Evolutionary conservation across 2,888 invertebrate species (phyloP).

Genomic region (Dasysyrphus albostriatus): DNA sequence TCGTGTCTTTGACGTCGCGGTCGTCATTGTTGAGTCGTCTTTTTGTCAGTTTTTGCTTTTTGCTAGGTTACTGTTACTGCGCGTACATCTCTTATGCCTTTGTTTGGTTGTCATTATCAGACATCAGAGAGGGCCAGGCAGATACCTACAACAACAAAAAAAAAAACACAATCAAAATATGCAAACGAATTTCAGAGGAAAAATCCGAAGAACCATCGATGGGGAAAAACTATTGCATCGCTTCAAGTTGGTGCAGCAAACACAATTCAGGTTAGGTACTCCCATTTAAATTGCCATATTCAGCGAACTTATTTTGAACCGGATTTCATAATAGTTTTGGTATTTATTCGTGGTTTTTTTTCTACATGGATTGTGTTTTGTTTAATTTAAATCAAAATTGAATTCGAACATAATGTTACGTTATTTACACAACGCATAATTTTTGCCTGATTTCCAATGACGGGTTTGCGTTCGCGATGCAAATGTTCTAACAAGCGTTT

Average conservation of each 20-base stretch:
- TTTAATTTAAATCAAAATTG: too few species aligned
- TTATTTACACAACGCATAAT: too few species aligned
- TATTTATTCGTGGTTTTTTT: neutral
- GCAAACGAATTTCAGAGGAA: neutral
- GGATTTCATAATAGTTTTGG: neutral
- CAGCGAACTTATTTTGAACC: neutral
- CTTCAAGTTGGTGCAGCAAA: constrained; percentile 1
- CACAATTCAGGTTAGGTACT: neutral
- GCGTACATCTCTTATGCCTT: constrained; percentile 20
- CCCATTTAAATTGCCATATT: neutral
- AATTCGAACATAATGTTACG: too few species aligned
- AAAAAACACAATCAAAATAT: constrained; percentile 33
- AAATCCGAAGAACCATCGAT: constrained; percentile 51
- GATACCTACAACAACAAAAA: too few species aligned
- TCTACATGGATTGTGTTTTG: too few species aligned
- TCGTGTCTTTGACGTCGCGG: neutral
- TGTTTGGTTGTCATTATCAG: constrained; percentile 6
- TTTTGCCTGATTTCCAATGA: too few species aligned
- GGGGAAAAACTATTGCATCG: constrained; percentile 52
- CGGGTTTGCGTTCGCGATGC: too few species aligned
- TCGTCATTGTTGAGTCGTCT: constrained; percentile 23
- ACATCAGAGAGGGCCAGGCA: neutral
- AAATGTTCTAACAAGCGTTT: too few species aligned
- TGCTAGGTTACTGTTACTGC: constrained; percentile 39
- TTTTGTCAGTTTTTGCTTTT: neutral